A percentile compares a stretch with the other conserved stretches of the same genome.
These are phyloP conservation scores for Dioctria rufipes DNA, from an alignment of 2,888 invertebrate species.

Conservation along the genomic window DNA sequence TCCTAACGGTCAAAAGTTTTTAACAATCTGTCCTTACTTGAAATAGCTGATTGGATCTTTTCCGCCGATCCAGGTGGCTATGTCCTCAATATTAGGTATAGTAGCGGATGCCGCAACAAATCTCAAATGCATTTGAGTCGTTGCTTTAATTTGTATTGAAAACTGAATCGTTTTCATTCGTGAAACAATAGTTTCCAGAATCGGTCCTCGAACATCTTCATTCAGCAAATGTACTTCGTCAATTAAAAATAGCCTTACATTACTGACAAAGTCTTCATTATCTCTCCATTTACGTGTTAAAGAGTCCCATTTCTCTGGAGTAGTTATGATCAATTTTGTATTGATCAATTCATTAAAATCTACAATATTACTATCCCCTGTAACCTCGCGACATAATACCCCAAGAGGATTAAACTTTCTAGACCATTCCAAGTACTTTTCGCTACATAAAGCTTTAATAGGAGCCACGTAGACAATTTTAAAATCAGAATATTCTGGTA, in stretches of 20 bases:
- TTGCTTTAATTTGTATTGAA: constrained; percentile 1
- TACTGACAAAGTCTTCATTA: constrained; percentile 75
- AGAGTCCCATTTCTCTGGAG: constrained; percentile 90
- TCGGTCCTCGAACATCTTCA: constrained; percentile 81
- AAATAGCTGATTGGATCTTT: constrained; percentile 65
- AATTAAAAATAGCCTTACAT: constrained; percentile 79
- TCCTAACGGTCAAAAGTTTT: neutral
- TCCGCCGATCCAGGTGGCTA: constrained; percentile 81
- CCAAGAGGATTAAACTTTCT: constrained; percentile 78
- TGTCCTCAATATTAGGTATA: constrained; percentile 83
- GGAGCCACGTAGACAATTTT: constrained; percentile 90
- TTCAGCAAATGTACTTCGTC: constrained; percentile 86
- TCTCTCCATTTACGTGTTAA: constrained; percentile 83
- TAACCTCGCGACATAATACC: constrained; percentile 79
- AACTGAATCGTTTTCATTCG: constrained; percentile 84
- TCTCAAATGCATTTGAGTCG: constrained; percentile 65
- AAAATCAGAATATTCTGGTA: constrained; percentile 72
- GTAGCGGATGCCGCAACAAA: constrained; percentile 87
- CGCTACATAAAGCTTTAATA: constrained; percentile 84
- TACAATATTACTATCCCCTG: constrained; percentile 81
- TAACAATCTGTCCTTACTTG: constrained; percentile 50
- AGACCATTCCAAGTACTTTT: constrained; percentile 81
- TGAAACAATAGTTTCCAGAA: constrained; percentile 84
- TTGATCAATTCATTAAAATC: constrained; percentile 73
- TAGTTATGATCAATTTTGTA: constrained; percentile 81